Evolutionary conservation across 2,113 vertebrate genomes (phyloP).

Genomic region (Oreochromis tanganicae): DNA sequence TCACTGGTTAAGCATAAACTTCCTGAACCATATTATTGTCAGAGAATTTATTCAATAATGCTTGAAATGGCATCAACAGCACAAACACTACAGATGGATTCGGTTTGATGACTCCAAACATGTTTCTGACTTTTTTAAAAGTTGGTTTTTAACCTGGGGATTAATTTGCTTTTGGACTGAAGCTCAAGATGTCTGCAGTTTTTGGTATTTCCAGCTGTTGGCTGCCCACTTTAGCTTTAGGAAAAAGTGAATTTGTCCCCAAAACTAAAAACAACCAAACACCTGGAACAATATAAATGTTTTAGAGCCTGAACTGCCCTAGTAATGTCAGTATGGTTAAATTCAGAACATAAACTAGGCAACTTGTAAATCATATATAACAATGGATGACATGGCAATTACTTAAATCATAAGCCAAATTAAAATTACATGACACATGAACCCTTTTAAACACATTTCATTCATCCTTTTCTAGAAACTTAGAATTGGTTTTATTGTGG

Average conservation of each 20-base stretch:
- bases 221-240: neutral
- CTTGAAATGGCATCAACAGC: neutral
- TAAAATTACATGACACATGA: neutral
- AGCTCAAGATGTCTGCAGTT: neutral
- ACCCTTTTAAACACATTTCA: neutral
- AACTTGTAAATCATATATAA: neutral
- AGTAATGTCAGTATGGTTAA: neutral
- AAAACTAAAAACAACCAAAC: neutral
- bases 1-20: neutral
- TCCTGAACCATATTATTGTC: neutral
- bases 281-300: neutral
- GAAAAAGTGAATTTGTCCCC: accelerated
- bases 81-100: neutral
- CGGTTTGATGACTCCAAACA: neutral
- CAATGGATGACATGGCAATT: neutral
- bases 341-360: neutral
- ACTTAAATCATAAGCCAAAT: neutral
- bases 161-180: neutral
- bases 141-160: neutral
- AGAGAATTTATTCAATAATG: neutral
- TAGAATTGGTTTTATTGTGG: neutral
- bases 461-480: neutral
- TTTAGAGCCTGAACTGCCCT: neutral
- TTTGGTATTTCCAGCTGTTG: accelerated
- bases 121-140: neutral